Conservation (phyloP, 64 coral and sea anemone genomes). For the Anthopleura sola region DNA sequence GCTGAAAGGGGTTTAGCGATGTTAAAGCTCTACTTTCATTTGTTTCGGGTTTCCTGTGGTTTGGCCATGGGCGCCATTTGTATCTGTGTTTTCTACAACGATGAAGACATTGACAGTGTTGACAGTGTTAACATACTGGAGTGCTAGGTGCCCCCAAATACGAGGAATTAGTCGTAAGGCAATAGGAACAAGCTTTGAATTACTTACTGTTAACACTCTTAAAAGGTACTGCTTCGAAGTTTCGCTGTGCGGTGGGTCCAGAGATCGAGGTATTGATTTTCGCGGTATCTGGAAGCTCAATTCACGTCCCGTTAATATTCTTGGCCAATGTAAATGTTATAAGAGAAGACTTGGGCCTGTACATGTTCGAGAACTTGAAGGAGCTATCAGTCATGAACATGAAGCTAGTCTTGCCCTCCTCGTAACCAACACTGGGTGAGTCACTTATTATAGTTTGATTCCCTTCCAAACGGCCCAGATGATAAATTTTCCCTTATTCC, state of each 20-base stretch:
- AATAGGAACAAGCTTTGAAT: constrained; percentile 34
- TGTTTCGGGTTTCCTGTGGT: too few species aligned
- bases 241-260: constrained; percentile 56
- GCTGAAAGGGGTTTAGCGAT: too few species aligned
- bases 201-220: constrained; percentile 41
- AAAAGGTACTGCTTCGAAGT: constrained; percentile 50
- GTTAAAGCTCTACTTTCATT: too few species aligned
- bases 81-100: too few species aligned
- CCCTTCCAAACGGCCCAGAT: too few species aligned
- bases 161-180: neutral
- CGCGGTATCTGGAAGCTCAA: constrained; percentile 58
- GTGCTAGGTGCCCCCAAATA: neutral
- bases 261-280: constrained; percentile 72
- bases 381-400: constrained; percentile 56
- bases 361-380: constrained; percentile 67
- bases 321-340: constrained; percentile 77
- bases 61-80: too few species aligned
- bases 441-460: too few species aligned
- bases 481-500: too few species aligned
- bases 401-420: constrained; percentile 48
- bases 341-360: constrained; percentile 65
- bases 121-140: neutral
- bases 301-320: constrained; percentile 14
- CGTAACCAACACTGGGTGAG: constrained; percentile 76
- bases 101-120: neutral